These are phyloP conservation scores for Spea multiplicata DNA, from an alignment of 2,113 vertebrate species.

Conservation along the genomic window DNA sequence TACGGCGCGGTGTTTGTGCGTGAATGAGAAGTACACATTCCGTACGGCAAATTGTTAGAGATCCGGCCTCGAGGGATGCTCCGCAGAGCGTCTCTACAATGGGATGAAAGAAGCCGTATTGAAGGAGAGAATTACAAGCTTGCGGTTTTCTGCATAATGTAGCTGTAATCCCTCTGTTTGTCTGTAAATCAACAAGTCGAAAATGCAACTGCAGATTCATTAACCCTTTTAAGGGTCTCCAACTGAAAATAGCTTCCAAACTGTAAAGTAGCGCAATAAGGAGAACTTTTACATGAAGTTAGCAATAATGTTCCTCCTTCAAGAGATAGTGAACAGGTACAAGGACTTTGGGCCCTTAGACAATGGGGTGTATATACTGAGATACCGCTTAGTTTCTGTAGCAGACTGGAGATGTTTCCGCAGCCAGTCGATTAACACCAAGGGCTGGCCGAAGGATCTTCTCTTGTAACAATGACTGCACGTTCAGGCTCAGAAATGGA, in stretches of 20 bases:
- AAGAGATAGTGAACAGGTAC: too few species aligned
- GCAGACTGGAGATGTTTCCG: too few species aligned
- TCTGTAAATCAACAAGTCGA: conserved; percentile 7
- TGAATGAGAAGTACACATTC: neutral
- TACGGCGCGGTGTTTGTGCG: neutral
- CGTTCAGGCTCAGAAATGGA: too few species aligned
- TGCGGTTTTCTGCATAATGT: conserved; percentile 13
- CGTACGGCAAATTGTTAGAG: neutral
- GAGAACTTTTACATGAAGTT: too few species aligned
- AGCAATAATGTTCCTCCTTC: too few species aligned
- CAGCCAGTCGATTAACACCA: too few species aligned
- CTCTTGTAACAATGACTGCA: too few species aligned
- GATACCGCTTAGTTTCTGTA: too few species aligned
- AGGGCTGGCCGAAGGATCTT: too few species aligned
- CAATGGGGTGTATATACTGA: too few species aligned
- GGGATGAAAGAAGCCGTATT: neutral
- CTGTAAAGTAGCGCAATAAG: neutral
- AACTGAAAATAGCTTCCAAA: neutral
- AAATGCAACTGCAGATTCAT: neutral
- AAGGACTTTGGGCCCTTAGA: too few species aligned
- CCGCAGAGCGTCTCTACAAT: neutral
- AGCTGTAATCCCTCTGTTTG: neutral
- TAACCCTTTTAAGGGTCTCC: neutral
- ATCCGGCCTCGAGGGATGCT: neutral
- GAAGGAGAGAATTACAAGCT: conserved; percentile 10